phyloP scores from a whole-genome alignment of 2,113 vertebrate species.

The Pholis gunnellus region DNA sequence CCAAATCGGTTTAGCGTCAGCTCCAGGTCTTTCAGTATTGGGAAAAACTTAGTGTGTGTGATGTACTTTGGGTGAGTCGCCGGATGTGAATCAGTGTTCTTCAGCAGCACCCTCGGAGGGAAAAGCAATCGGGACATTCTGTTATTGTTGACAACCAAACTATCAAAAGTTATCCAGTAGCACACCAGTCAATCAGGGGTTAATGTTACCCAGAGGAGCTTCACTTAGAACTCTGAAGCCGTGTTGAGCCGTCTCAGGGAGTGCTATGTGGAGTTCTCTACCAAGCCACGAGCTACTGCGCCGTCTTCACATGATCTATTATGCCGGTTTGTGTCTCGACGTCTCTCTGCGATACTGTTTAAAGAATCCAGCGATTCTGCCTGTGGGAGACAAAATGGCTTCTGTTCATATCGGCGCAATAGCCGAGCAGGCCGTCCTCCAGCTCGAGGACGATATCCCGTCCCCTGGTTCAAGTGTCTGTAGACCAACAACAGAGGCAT shows the following conservation, averaged over 20 bases:
- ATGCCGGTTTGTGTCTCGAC: conserved; percentile 31
- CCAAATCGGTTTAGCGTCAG: neutral
- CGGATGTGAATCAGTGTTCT: conserved; percentile 18
- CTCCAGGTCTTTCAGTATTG: neutral
- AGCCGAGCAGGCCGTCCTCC: conserved; percentile 30
- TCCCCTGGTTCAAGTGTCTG: conserved; percentile 55
- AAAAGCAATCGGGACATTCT: conserved; percentile 41
- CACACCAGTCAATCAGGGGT: conserved; percentile 59
- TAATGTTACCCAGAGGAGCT: conserved; percentile 64
- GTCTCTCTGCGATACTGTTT: conserved; percentile 52
- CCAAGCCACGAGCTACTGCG: conserved; percentile 48
- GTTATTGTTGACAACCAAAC: conserved; percentile 69
- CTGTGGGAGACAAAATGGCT: conserved; percentile 54
- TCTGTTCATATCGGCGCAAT: conserved; percentile 38
- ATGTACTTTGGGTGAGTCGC: neutral
- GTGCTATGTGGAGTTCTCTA: conserved; percentile 56
- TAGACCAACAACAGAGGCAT: conserved; percentile 48
- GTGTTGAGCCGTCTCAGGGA: conserved; percentile 62
- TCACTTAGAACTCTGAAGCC: conserved; percentile 55
- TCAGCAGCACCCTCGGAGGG: conserved; percentile 31
- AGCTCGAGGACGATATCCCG: conserved; percentile 38
- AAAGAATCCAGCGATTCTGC: conserved; percentile 46
- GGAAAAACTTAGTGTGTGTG: neutral
- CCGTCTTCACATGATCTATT: conserved; percentile 41
- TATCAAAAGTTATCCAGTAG: conserved; percentile 54